Evolutionary conservation across 2,797 vertebrate species (phyloP), one percentile per base, ranked within the genome.

Genomic region (Sebastes trivittatus): DNA sequence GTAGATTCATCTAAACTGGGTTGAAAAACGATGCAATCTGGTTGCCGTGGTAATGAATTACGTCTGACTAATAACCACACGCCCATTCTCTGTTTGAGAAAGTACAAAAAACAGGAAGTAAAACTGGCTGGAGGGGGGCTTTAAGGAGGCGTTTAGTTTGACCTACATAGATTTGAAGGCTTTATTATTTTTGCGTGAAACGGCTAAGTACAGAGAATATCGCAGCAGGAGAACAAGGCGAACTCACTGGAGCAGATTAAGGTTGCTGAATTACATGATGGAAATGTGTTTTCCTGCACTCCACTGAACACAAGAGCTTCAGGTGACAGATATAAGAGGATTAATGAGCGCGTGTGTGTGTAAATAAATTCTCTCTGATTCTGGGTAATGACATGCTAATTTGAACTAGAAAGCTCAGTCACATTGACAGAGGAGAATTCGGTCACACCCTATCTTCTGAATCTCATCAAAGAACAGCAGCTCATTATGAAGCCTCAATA

Each of bases 381-480:
- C 27, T 58, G 58, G 59, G 29, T 79, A 74, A 87, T 63, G 20
- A 59, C 36, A 34, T 14, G 64, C 29, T 80, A 66, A 82, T 80
- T 70, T 42, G n/a, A 54, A 16, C 16, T 16, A 46, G 42, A 60
- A 23, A 54, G 49, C 77, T 55, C 65, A 32, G 25, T 64, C 58
- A 22, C 62, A 6, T 1, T 36, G 61, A 58, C 79, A 3, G 58
- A 75, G 25, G 52, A 38, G 54, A 61, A 61, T 22, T 60, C 1
- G 1, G 16, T 61, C 29, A 32, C 18, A 30, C 32, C 29, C 29
- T 14, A 4, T 62, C 20, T 23, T 29, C 27, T 69, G 56, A 32
- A 5, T 75, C 23, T 54, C 65, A 25, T 58, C 22, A 82, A 14
- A 29, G 23, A 46, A 7, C 60, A 36, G 75, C 69, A 34, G 69